Percentiles rank a stretch among this genome's conserved stretches.
phyloP scores from a whole-genome alignment of 1,140 invertebrate species.

The Ptiloglossa arizonensis region DNA sequence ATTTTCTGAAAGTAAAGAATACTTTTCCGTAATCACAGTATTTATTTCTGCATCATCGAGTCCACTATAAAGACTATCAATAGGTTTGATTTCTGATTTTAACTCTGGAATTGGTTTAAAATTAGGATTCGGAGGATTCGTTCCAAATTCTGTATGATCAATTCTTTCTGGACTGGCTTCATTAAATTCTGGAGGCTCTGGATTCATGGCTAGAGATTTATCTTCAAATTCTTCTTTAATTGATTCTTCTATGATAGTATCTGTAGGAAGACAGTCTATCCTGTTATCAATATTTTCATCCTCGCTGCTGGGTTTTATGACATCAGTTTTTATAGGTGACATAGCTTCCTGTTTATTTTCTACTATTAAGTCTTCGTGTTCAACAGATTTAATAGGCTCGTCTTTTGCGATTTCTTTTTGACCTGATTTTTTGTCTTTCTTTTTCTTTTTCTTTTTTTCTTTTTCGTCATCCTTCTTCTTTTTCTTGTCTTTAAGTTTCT shows the following conservation, averaged over 20 bases:
- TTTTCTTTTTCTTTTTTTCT: conserved; percentile 82
- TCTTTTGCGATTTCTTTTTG: conserved; percentile 79
- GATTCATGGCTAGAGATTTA: conserved; percentile 78
- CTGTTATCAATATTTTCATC: conserved; percentile 57
- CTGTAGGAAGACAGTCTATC: conserved; percentile 51
- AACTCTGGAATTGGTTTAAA: conserved; percentile 78
- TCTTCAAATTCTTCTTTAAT: conserved; percentile 74
- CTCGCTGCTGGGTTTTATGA: conserved; percentile 42
- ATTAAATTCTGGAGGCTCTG: conserved; percentile 75
- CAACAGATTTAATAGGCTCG: conserved; percentile 64
- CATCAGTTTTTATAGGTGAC: conserved; percentile 45
- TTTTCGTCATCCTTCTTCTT: conserved; percentile 81
- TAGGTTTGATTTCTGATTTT: conserved; percentile 70
- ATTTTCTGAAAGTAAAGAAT: conserved; percentile 65
- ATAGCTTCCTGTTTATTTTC: conserved; percentile 49
- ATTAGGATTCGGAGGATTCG: conserved; percentile 78
- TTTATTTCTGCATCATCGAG: conserved; percentile 77
- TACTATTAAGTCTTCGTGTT: conserved; percentile 54
- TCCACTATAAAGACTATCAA: conserved; percentile 76
- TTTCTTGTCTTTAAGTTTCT: conserved; percentile 82
- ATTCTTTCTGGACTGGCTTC: conserved; percentile 58
- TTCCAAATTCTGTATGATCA: conserved; percentile 70
- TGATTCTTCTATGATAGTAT: conserved; percentile 38
- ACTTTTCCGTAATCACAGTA: conserved; percentile 72
- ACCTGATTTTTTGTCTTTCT: conserved; percentile 78